phyloP scores from a whole-genome alignment of 1,140 invertebrate genomes.

The Bombyx mori region DNA sequence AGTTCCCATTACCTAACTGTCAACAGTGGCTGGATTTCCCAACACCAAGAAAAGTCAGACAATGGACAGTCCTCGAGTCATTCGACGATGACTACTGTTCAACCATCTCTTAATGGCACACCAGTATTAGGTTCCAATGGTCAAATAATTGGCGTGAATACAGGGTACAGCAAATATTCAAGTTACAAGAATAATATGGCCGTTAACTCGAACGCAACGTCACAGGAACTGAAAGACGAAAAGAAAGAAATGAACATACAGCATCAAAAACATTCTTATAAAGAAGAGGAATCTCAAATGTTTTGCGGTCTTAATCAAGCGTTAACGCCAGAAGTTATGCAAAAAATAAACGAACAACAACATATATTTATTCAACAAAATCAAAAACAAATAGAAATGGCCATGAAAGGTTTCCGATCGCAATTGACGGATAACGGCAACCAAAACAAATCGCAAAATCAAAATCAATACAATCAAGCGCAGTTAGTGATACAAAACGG shows the following conservation, averaged over 20 bases:
- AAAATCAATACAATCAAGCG: conserved; percentile 55
- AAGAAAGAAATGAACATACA: conserved; percentile 37
- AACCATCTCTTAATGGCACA: conserved; percentile 36
- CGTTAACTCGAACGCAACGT: conserved; percentile 25
- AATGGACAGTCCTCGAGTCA: conserved; percentile 30
- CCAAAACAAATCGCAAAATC: conserved; percentile 39
- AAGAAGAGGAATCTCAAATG: conserved; percentile 58
- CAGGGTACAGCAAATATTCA: conserved; percentile 44
- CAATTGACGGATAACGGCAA: conserved; percentile 51
- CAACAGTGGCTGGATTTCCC: conserved; percentile 60
- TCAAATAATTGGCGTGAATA: conserved; percentile 72
- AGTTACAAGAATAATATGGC: conserved; percentile 39
- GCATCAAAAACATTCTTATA: conserved; percentile 19
- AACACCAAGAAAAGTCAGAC: conserved; percentile 45
- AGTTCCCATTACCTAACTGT: conserved; percentile 62
- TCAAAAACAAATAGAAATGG: conserved; percentile 69
- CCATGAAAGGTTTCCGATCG: conserved; percentile 67
- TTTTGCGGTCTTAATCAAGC: conserved; percentile 62
- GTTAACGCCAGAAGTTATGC: conserved; percentile 70
- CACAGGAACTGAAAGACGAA: conserved; percentile 42
- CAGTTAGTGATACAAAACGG: conserved; percentile 65
- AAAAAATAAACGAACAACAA: conserved; percentile 73
- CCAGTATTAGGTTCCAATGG: conserved; percentile 72
- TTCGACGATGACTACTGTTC: conserved; percentile 15
- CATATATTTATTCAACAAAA: conserved; percentile 72